Percentiles rank a stretch among this genome's conserved stretches.
phyloP scores from a whole-genome alignment of 2,888 invertebrate genomes.

The Drosophila picticornis region DNA sequence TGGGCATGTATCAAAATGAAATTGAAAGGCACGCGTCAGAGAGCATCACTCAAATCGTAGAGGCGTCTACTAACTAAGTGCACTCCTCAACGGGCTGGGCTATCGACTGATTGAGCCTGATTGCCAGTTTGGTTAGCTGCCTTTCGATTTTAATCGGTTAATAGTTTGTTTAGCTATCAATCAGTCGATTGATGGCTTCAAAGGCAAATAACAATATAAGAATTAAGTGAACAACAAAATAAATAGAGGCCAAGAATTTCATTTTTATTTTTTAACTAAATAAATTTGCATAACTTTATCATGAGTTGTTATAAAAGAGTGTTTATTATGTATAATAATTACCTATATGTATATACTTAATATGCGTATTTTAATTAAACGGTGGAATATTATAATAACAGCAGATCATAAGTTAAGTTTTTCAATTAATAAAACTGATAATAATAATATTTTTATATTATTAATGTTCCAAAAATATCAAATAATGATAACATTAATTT shows the following conservation, averaged over 20 bases:
- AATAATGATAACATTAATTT: background rate
- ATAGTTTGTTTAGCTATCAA: slow-evolving; percentile 78
- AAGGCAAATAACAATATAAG: slow-evolving; percentile 4
- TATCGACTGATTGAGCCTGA: slow-evolving; percentile 54
- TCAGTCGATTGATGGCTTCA: slow-evolving; percentile 7
- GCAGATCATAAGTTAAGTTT: background rate
- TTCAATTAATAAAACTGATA: background rate
- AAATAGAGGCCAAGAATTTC: background rate
- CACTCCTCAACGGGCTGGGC: slow-evolving; percentile 36
- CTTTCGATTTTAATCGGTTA: slow-evolving; percentile 76
- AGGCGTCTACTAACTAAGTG: slow-evolving; percentile 74
- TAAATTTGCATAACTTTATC: background rate
- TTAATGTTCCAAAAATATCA: background rate
- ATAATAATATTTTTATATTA: background rate
- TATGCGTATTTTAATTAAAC: background rate
- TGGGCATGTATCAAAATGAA: slow-evolving; percentile 52
- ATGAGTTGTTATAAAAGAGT: background rate
- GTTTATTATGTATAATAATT: background rate
- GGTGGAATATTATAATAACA: background rate
- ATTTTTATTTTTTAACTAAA: background rate
- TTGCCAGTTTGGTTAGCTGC: slow-evolving; percentile 62
- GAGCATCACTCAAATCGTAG: slow-evolving; percentile 45
- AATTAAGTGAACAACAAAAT: background rate
- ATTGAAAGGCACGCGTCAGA: slow-evolving; percentile 66
- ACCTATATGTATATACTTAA: background rate